Base-by-base conservation (phyloP, 2,888 invertebrate species). In the Athalia rosae region DNA sequence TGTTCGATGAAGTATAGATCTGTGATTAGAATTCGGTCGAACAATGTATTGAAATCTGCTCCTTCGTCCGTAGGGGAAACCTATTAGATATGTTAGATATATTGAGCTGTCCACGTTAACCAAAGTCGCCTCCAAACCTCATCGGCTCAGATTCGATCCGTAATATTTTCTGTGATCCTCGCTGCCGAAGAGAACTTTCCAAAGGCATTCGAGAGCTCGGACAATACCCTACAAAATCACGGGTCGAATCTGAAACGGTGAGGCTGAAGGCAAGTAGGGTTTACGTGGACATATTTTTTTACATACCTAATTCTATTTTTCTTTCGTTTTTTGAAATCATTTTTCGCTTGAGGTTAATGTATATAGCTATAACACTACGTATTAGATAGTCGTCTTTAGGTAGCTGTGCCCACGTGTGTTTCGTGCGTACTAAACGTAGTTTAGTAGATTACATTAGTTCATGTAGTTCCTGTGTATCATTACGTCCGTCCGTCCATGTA, bases 331-430 rank as follows among this genome's bases (percentile, higher is more conserved):
- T 53, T 5, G 1, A n/a, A n/a, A n/a, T n/a, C n/a, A 28, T 67
- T 47, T 28, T 41, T 67, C 53, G 67, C 67, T 28, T 67, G 6
- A 50, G 67, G 6, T 50, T 67, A 62, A 41, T 41, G 43, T 41
- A 41, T 41, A 62, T 28, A 62, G 62, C 41, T 41, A 62, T 41
- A 3, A 9, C 5, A 66, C 43, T 48, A 66, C 9, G 15, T 3
- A 62, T 4, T 66, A 9, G 8, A 11, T 48, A 67, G 48, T 5
- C 67, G 67, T 67, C 50, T 67, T 67, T 67, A 67, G 67, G 53
- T 67, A 41, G 67, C 67, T 67, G 28, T 50, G 53, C n/a, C 67
- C 67, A 67, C 67, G 11, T 67, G 11, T 53, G 41, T 67, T 64
- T 28, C 50, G 50, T 50, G 67, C 15, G 28, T 64, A 13, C 6